These are phyloP conservation scores for Leucoptera coffeella DNA, from an alignment of 2,888 invertebrate genomes.

Conservation along the genomic window DNA sequence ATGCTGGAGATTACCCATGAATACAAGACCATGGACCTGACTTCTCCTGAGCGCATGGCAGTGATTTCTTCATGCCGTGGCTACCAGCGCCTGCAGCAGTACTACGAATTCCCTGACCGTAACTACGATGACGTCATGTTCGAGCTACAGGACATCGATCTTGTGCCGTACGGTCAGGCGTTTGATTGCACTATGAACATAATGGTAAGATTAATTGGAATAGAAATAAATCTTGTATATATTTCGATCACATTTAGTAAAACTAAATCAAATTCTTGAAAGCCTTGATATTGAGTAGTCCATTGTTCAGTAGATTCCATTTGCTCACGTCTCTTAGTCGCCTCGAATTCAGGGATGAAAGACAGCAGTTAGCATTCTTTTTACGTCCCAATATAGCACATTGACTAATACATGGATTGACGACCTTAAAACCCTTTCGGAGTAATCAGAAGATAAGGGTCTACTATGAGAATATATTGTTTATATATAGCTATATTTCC, in stretches of 20 bases:
- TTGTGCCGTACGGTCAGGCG: slow-evolving; percentile 58
- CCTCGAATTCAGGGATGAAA: too few relatives aligned
- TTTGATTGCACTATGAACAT: slow-evolving; percentile 62
- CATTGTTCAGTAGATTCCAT: too few relatives aligned
- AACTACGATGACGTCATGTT: slow-evolving; percentile 58
- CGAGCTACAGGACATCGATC: slow-evolving; percentile 60
- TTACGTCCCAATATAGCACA: too few relatives aligned
- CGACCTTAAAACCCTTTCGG: neutral
- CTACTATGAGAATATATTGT: too few relatives aligned
- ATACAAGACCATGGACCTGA: slow-evolving; percentile 59
- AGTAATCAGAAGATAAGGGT: neutral
- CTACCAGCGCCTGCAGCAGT: slow-evolving; percentile 54
- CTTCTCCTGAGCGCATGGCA: slow-evolving; percentile 58
- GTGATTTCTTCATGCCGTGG: slow-evolving; percentile 63
- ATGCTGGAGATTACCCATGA: slow-evolving; percentile 59
- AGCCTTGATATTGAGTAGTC: too few relatives aligned
- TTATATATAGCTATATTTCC: slow-evolving; percentile 1
- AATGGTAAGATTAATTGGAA: too few relatives aligned
- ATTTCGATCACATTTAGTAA: too few relatives aligned
- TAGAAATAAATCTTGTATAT: too few relatives aligned
- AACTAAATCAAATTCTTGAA: too few relatives aligned
- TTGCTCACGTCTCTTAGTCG: too few relatives aligned
- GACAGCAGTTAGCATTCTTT: too few relatives aligned
- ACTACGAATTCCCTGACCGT: slow-evolving; percentile 54
- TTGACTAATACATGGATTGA: too few relatives aligned